These are phyloP conservation scores for Gobius niger DNA, from an alignment of 2,113 vertebrate species.

Conservation along the genomic window DNA sequence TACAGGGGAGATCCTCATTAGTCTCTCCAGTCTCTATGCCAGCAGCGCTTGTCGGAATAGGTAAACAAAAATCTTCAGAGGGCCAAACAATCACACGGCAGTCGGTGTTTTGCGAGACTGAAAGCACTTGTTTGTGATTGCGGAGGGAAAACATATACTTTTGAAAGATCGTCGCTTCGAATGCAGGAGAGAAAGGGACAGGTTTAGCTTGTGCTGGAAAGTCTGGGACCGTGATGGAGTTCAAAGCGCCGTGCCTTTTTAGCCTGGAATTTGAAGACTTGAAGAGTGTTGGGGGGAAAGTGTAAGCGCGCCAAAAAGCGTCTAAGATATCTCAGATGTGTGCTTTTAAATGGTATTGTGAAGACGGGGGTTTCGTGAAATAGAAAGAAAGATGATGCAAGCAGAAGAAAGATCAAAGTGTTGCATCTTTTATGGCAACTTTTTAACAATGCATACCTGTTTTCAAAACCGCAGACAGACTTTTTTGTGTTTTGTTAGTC, in stretches of 20 bases:
- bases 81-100: conserved; percentile 15
- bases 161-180: conserved; percentile 20
- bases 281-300: too few species aligned
- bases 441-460: too few species aligned
- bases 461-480: too few species aligned
- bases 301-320: too few species aligned
- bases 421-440: too few species aligned
- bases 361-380: too few species aligned
- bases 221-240: conserved; percentile 11
- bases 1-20: conserved; percentile 30
- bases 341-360: too few species aligned
- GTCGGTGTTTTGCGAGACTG: conserved; percentile 20
- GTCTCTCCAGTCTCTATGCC: conserved; percentile 27
- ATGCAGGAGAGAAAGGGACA: background rate
- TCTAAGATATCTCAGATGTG: too few species aligned
- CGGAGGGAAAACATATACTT: conserved; percentile 22
- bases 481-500: too few species aligned
- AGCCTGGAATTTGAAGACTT: background rate
- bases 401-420: too few species aligned
- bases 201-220: conserved; percentile 7
- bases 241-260: conserved; percentile 17
- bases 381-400: too few species aligned
- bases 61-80: conserved; percentile 53
- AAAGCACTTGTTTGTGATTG: conserved; percentile 30
- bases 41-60: conserved; percentile 8